Evolutionary conservation across 2,888 invertebrate genomes (phyloP).

Genomic region (Parnassius smintheus): DNA sequence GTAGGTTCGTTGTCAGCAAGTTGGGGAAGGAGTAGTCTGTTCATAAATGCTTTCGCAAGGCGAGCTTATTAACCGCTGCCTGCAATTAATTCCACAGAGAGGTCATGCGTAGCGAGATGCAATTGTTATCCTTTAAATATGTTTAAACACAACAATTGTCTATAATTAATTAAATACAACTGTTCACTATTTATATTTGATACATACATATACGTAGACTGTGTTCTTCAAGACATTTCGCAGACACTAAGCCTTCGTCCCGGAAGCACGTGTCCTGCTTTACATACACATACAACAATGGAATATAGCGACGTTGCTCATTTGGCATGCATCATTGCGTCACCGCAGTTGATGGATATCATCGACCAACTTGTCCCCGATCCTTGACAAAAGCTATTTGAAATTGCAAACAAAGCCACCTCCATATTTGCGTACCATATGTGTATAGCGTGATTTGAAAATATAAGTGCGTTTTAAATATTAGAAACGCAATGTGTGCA

Average conservation of each 20-base stretch:
- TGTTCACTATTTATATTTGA: too few relatives aligned
- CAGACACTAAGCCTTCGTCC: slow-evolving; percentile 38
- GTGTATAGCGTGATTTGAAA: slow-evolving; percentile 8
- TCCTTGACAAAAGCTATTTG: slow-evolving; percentile 30
- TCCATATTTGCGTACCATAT: slow-evolving; percentile 10
- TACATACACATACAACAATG: slow-evolving; percentile 55
- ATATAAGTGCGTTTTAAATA: neutral
- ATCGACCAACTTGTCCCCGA: slow-evolving; percentile 24
- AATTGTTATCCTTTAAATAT: too few relatives aligned
- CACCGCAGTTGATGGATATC: slow-evolving; percentile 32
- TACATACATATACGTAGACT: neutral
- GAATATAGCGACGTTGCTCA: slow-evolving; percentile 42
- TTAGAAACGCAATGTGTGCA: too few relatives aligned
- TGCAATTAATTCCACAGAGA: too few relatives aligned
- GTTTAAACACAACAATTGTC: too few relatives aligned
- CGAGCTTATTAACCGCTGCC: too few relatives aligned
- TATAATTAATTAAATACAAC: too few relatives aligned
- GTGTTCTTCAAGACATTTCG: slow-evolving; percentile 32
- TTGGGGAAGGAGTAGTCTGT: too few relatives aligned
- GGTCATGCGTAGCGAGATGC: too few relatives aligned
- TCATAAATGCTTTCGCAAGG: too few relatives aligned
- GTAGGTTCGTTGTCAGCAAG: too few relatives aligned
- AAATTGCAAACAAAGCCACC: slow-evolving; percentile 29
- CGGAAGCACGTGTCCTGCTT: slow-evolving; percentile 57
- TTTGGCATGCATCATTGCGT: slow-evolving; percentile 40